A percentile compares a stretch with the other conserved stretches of the same genome.
These are phyloP conservation scores for Xestia ashworthii DNA, from an alignment of 2,888 invertebrate species.

Conservation along the genomic window DNA sequence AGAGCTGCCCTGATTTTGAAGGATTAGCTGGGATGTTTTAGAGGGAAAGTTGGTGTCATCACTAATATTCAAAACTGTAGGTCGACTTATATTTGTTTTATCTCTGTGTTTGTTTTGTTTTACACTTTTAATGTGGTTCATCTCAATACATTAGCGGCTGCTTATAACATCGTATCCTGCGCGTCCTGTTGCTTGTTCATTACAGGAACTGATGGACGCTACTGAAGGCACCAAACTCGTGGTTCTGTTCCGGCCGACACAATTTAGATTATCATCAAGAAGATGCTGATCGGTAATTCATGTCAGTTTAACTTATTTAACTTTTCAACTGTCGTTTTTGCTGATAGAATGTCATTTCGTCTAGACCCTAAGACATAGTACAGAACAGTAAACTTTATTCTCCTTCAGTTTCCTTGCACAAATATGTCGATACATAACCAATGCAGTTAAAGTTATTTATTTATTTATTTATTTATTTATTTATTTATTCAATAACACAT, in stretches of 20 bases:
- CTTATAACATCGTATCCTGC: neutral
- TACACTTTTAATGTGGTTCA: neutral
- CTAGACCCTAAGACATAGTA: neutral
- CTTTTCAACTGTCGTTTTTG: neutral
- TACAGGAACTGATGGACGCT: neutral
- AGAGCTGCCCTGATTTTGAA: neutral
- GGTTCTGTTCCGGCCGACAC: neutral
- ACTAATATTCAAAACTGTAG: too few relatives aligned
- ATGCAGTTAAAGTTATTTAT: conserved; percentile 12
- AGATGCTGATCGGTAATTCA: neutral
- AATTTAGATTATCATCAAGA: neutral
- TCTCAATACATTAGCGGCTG: neutral
- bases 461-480: too few relatives aligned
- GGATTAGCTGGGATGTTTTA: neutral
- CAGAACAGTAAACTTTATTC: neutral
- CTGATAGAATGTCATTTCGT: neutral
- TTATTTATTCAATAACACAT: too few relatives aligned
- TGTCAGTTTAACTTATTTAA: neutral
- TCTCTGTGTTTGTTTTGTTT: neutral
- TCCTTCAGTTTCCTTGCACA: neutral
- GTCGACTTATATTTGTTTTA: too few relatives aligned
- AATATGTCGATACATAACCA: conserved; percentile 17
- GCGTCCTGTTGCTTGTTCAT: neutral
- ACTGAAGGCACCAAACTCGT: neutral
- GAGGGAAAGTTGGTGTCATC: neutral